These are phyloP conservation scores for Ancistrus triradiatus DNA, from an alignment of 2,113 vertebrate genomes.

Conservation along the genomic window DNA sequence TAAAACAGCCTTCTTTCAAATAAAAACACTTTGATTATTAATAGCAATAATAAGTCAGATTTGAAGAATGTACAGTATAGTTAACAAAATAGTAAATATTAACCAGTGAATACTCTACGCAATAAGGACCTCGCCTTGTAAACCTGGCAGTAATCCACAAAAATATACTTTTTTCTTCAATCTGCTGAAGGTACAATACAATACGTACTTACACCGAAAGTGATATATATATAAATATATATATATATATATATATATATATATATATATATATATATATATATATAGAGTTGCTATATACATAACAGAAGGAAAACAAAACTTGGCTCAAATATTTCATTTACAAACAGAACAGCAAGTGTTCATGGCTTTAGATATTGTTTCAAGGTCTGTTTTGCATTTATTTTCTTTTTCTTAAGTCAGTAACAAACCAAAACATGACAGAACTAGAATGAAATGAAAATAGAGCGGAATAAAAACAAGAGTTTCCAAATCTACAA, in stretches of 20 bases:
- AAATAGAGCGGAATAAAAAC: slow-evolving; percentile 78
- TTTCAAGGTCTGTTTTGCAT: slow-evolving; percentile 88
- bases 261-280: no score
- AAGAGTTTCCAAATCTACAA: slow-evolving; percentile 79
- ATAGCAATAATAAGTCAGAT: slow-evolving; percentile 75
- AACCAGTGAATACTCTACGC: slow-evolving; percentile 92
- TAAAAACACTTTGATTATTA: slow-evolving; percentile 75
- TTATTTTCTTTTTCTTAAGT: slow-evolving; percentile 69
- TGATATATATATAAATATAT: slow-evolving; percentile 80
- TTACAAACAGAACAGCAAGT: slow-evolving; percentile 90
- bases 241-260: no score
- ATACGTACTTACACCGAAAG: slow-evolving; percentile 87
- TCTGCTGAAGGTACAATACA: slow-evolving; percentile 89
- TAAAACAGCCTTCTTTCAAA: slow-evolving; percentile 67
- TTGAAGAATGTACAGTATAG: slow-evolving; percentile 88
- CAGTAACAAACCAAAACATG: slow-evolving; percentile 73
- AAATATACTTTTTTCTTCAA: slow-evolving; percentile 92
- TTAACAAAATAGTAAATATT: slow-evolving; percentile 93
- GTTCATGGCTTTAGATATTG: slow-evolving; percentile 96
- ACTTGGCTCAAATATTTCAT: slow-evolving; percentile 97
- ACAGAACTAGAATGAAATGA: slow-evolving; percentile 72
- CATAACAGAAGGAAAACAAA: slow-evolving; percentile 74
- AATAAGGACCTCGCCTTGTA: slow-evolving; percentile 89
- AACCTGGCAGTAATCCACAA: slow-evolving; percentile 96
- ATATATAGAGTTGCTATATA: slow-evolving; percentile 98